Evolutionary conservation across 2,113 vertebrate species (phyloP), one percentile per base, ranked within the genome.

Genomic region (Pristiophorus japonicus): DNA sequence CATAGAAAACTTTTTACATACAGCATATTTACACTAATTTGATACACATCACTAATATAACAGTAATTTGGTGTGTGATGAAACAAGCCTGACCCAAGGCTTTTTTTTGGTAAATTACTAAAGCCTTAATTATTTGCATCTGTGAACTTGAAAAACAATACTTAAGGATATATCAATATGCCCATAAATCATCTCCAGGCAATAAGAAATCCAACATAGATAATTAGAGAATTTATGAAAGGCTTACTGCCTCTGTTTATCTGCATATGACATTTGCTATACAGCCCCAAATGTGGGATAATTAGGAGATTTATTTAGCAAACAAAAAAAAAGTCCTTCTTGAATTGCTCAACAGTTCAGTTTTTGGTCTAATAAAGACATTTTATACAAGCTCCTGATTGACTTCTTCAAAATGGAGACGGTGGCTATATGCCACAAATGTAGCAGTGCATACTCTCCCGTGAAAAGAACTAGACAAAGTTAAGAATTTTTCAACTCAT

Each of bases 291-390:
- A 98, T 98, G 98, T 98, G 97, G 97, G 97, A 98, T 99, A 99
- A 99, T 99, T 98, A 98, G 98, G 98, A 98, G 98, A 98, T 98
- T 98, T 99, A 99, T 98, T 99, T 98, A 99, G 98, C 98, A 99
- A 99, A 99, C 98, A 98, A 98, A 99, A 99, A 98, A 98, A 98
- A 98, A 96, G 98, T 38, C 98, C 98, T 99, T 98, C 98, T 98
- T 98, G 98, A 98, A 99, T 98, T 97, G 97, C 98, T 97, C 97
- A 97, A 97, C 97, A 97, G 98, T 98, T 98, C 98, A 97, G 98
- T 98, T 98, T 98, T 98, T 97, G 97, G 98, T 98, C 98, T 99
- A 98, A 98, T 98, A 98, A 98, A 98, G 98, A 98, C 98, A 98
- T 98, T 98, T 98, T 98, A 97, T 97, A 97, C 97, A 81, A 63